Base-by-base conservation (phyloP, 2,888 invertebrate genomes). In the Hydropsyche betteni region DNA sequence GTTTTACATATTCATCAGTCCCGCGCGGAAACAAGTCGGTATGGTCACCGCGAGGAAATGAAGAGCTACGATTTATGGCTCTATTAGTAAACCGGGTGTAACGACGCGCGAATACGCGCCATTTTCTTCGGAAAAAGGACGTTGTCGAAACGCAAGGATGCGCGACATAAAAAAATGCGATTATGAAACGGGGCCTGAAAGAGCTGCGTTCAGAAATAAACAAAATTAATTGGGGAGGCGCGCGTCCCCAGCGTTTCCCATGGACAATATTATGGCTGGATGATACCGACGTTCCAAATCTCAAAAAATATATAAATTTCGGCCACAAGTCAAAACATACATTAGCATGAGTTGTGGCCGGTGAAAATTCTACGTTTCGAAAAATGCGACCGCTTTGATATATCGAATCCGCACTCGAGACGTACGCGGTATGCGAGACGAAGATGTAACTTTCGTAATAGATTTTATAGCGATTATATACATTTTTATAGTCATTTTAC, bases 311-410 rank as follows among this genome's bases (percentile, higher is more conserved):
- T 64, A 64, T 64, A 64, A 64, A 64, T 64, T 64, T 64, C 64
- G 64, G 64, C 64, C 64, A 64, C 34, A 64, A 64, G 64, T 64
- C 64, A 64, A 64, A 64, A 64, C 64, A 64, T 64, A 64, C 64
- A 64, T 64, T 36, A 64, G 64, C 64, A 64, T 64, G 64, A 64
- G 34, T 64, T 36, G 64, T 64, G 64, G 64, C n/a, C 64, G 44
- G 44, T 44, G 44, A 44, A 44, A 44, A 44, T 44, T 44, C 10
- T 10, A 8, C 44, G 44, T 6, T 10, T 44, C 44, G 44, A 44
- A 44, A 44, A 44, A 44, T 44, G 44, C 44, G 44, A 44, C 44
- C 44, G 44, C 4, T 8, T 10, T 44, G 44, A 44, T 44, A 44
- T 44, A 44, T 44, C 10, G 44, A 24, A 24, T 24, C 24, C 24